Percentiles rank a stretch among this genome's conserved stretches.
Evolutionary conservation across 2,797 vertebrate species (phyloP).

Genomic region (Platyrinchus mystaceus): DNA sequence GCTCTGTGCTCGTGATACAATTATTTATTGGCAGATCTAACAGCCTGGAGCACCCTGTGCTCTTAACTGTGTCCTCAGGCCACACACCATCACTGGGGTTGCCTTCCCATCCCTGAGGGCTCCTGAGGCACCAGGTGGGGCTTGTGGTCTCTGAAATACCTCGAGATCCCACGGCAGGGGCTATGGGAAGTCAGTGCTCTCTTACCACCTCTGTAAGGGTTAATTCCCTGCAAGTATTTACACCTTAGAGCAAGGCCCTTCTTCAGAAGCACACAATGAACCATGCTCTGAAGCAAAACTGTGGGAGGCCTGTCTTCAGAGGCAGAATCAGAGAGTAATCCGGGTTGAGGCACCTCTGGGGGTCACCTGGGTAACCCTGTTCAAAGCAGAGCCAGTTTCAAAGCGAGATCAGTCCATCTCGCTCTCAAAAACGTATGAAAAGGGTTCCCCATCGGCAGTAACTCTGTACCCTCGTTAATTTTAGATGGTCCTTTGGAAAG

Average conservation of each 20-base stretch:
- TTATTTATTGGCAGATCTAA: neutral
- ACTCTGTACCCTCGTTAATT: neutral
- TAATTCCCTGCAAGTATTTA: neutral
- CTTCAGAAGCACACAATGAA: neutral
- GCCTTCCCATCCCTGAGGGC: neutral
- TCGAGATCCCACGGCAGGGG: neutral
- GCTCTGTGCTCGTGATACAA: accelerated
- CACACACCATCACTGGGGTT: accelerated
- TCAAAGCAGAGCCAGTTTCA: constrained; percentile 31
- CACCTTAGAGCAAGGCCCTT: neutral
- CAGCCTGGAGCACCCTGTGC: neutral
- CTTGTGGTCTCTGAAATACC: neutral
- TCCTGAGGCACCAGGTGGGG: neutral
- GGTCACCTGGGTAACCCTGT: neutral
- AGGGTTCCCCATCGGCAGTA: neutral
- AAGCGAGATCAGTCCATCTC: neutral
- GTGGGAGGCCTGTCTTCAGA: neutral
- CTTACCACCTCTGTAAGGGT: accelerated
- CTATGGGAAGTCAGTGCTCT: neutral
- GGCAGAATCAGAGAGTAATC: neutral
- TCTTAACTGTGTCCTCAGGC: neutral
- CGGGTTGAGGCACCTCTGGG: neutral
- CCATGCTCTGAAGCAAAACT: neutral
- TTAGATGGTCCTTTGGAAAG: neutral
- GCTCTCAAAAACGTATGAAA: neutral